A percentile compares a stretch with the other conserved stretches of the same genome.
These are phyloP conservation scores for Acleris laterana DNA, from an alignment of 2,888 invertebrate species.

Conservation along the genomic window DNA sequence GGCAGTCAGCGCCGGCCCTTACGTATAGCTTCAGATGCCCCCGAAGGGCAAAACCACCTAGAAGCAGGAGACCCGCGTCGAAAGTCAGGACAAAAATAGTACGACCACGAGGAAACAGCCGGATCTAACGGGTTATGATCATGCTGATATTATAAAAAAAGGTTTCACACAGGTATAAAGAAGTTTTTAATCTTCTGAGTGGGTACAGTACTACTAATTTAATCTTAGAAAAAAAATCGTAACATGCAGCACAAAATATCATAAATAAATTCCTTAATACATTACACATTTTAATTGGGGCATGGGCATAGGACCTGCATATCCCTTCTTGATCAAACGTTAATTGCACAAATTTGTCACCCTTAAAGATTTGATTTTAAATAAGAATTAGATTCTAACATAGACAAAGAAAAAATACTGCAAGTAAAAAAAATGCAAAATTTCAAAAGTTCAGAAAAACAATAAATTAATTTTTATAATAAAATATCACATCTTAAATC, in stretches of 20 bases:
- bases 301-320: slow-evolving; percentile 75
- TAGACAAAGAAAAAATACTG: slow-evolving; percentile 37
- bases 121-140: not conserved
- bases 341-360: slow-evolving; percentile 35
- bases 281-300: slow-evolving; percentile 60
- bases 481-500: slow-evolving; percentile 81
- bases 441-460: slow-evolving; percentile 46
- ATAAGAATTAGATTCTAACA: slow-evolving; percentile 31
- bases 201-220: slow-evolving; percentile 47
- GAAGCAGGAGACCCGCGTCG: no score
- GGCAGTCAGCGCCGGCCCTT: no score
- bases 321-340: slow-evolving; percentile 53
- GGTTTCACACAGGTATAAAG: slow-evolving; percentile 71
- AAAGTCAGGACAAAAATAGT: no score
- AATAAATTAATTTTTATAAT: slow-evolving; percentile 67
- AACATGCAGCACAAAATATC: slow-evolving; percentile 43
- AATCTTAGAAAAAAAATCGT: slow-evolving; percentile 43
- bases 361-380: slow-evolving; percentile 28
- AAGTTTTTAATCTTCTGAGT: slow-evolving; percentile 56
- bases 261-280: slow-evolving; percentile 40
- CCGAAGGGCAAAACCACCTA: no score
- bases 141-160: slow-evolving; percentile 48
- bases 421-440: slow-evolving; percentile 37
- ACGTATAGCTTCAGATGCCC: no score
- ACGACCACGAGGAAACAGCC: no score